phyloP scores from a whole-genome alignment of 2,888 invertebrate species.

The Nomada fabriciana region DNA sequence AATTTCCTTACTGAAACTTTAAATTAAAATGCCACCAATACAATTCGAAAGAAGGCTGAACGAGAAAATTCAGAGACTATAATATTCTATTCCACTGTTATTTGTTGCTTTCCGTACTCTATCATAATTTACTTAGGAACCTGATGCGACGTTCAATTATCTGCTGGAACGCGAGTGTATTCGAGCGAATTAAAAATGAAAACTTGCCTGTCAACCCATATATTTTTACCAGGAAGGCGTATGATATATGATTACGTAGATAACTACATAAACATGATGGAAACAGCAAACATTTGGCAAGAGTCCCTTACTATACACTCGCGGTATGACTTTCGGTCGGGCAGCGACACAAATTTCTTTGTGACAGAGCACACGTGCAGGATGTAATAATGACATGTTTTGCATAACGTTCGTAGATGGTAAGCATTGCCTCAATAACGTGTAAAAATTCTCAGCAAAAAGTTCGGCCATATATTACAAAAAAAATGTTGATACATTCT shows the following conservation, averaged over 20 bases:
- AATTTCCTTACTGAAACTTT: too few species aligned
- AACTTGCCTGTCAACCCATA: neutral
- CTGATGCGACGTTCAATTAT: constrained; percentile 7
- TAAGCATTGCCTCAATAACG: constrained; percentile 38
- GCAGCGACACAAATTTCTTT: constrained; percentile 30
- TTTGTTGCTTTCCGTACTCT: neutral
- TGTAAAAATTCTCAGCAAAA: constrained; percentile 7
- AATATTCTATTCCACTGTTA: neutral
- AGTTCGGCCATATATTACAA: neutral
- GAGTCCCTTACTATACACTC: constrained; percentile 26
- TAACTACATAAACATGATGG: constrained; percentile 17
- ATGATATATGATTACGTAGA: neutral
- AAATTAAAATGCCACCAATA: neutral
- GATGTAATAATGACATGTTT: constrained; percentile 53
- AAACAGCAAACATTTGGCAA: constrained; percentile 43
- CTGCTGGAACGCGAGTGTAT: neutral
- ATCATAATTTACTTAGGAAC: neutral
- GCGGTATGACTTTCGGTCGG: constrained; percentile 5
- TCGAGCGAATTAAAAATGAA: neutral
- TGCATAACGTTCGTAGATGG: constrained; percentile 32
- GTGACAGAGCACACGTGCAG: constrained; percentile 20
- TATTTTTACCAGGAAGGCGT: neutral
- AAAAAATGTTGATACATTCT: neutral
- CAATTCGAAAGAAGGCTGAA: too few species aligned
- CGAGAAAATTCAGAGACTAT: neutral